A percentile compares a stretch with the other conserved stretches of the same genome.
Conservation (phyloP, 2,797 vertebrate species). For the Percopsis omiscomaycus region DNA sequence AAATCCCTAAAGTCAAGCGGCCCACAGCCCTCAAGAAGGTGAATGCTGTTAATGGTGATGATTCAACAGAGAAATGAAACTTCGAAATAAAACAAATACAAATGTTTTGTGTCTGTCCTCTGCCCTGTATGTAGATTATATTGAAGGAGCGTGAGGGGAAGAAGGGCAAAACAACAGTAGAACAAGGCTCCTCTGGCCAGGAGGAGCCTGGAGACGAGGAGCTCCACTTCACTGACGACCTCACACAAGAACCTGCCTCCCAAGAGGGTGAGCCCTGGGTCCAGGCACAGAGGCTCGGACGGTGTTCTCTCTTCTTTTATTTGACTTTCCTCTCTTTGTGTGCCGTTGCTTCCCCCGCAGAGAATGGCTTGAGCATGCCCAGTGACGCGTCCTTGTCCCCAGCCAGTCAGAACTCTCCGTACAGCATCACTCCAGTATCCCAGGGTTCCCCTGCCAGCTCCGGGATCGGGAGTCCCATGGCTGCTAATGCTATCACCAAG, state of each 20-base stretch:
- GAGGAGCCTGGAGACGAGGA: conserved; percentile 85
- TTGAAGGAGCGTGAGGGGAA: conserved; percentile 97
- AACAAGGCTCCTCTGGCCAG: conserved; percentile 79
- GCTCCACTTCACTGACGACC: conserved; percentile 83
- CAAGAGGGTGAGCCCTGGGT: conserved; percentile 83
- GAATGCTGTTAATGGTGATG: neutral
- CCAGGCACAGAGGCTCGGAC: neutral
- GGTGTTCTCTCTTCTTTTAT: neutral
- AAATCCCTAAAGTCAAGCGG: conserved; percentile 94
- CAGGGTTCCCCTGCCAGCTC: conserved; percentile 97
- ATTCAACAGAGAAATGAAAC: neutral
- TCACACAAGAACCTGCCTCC: conserved; percentile 85
- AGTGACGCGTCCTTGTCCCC: conserved; percentile 95
- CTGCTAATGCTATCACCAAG: conserved; percentile 94
- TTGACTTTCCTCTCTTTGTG: conserved; percentile 7
- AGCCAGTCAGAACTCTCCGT: conserved; percentile 97
- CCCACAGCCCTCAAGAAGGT: conserved; percentile 99
- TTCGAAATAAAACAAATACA: neutral
- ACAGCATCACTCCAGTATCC: conserved; percentile 97
- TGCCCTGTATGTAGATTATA: conserved; percentile 84
- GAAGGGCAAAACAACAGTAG: conserved; percentile 87
- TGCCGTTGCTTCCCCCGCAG: conserved; percentile 67
- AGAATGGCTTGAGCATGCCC: conserved; percentile 91
- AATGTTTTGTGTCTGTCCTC: neutral
- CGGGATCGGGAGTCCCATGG: conserved; percentile 97